Evolutionary conservation across 2,888 invertebrate genomes (phyloP), one percentile per base, ranked within the genome.

Genomic region (Aphidius colemani): DNA sequence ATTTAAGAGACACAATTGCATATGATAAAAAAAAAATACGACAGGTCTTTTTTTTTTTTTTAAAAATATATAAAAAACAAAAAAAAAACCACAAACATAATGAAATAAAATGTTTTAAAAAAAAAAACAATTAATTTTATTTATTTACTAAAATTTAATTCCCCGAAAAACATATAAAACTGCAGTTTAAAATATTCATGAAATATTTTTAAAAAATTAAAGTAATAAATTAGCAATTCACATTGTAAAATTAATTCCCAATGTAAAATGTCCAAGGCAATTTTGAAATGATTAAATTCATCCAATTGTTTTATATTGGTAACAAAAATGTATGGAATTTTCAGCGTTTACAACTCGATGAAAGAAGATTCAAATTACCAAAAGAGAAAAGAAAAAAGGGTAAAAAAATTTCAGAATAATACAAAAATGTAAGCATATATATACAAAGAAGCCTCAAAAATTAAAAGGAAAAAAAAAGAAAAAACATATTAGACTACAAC

Each of bases 391-490:
- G 40, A 11, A 58, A 58, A 30, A 58, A 39, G 49, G 9, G 8
- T 7, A 55, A 57, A 45, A 57, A 18, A 57, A 40, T 11, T 18
- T 45, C 39, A 18, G 8, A 57, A 55, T 55, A 44, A 45, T 53
- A 63, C 40, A 51, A 58, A 59, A 43, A 67, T 59, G 61, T 63
- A 46, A 64, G 53, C 44, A 43, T 2, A 1, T 18, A 1, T 49
- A 65, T 57, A 39, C 59, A 59, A 57, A 56, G 59, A 51, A 61
- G 66, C 62, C 59, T 61, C 49, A 41, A 45, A 44, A 44, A 63
- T 44, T 57, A 55, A 39, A 53, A 62, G 18, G 50, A 61, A 7
- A 48, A 43, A 18, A 48, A 13, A 48, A 44, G 39, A 49, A 58
- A 53, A 49, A 43, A 51, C 44, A 18, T 56, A 48, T 11, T 11